These are phyloP conservation scores for Chelon labrosus DNA, from an alignment of 2,797 vertebrate genomes.

Conservation along the genomic window DNA sequence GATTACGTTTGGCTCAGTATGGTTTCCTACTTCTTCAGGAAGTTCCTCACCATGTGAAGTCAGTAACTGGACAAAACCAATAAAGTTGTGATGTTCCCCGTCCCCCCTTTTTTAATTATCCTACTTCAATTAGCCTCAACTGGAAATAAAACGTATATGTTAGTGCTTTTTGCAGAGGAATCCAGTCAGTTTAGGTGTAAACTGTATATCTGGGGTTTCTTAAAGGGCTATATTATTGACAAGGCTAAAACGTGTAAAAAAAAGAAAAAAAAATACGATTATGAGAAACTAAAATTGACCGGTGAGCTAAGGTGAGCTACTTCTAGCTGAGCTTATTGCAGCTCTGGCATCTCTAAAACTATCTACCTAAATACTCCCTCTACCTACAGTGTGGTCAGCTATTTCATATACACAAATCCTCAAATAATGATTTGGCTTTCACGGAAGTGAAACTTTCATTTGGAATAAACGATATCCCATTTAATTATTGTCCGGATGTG, in stretches of 20 bases:
- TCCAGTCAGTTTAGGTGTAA: too few species aligned
- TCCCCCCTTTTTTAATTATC: too few species aligned
- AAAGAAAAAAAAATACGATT: background rate
- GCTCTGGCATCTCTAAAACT: slow-evolving; percentile 11
- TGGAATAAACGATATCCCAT: background rate
- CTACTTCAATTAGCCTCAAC: too few species aligned
- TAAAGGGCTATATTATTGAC: slow-evolving; percentile 2
- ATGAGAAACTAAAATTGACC: background rate
- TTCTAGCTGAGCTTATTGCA: background rate
- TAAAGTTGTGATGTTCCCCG: too few species aligned
- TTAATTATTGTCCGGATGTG: slow-evolving; percentile 3
- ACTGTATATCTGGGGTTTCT: background rate
- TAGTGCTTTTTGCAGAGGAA: background rate
- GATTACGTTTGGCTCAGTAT: background rate
- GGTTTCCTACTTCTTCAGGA: background rate
- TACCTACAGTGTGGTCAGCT: background rate
- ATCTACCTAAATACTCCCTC: slow-evolving; percentile 1
- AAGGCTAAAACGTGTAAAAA: background rate
- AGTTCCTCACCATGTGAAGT: background rate
- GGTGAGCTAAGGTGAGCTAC: background rate
- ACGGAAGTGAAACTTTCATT: background rate
- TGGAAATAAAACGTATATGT: too few species aligned
- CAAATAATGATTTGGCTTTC: slow-evolving; percentile 5
- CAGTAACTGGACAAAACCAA: too few species aligned
- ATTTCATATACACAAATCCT: slow-evolving; percentile 3